Conservation (phyloP, 2,113 vertebrate genomes). For the Takifugu flavidus region DNA sequence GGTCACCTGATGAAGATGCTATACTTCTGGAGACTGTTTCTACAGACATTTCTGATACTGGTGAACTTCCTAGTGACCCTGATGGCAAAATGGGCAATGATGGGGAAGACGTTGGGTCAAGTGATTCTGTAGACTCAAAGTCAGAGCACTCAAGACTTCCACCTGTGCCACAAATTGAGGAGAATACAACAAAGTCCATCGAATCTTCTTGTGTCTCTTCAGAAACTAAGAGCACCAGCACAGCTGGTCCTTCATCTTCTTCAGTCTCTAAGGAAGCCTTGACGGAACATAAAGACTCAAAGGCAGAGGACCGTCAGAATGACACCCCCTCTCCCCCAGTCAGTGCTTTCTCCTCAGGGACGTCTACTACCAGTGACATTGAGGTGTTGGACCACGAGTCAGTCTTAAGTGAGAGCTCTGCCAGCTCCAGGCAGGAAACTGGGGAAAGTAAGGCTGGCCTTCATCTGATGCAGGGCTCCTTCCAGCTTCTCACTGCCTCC, state of each 20-base stretch:
- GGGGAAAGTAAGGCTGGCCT: slow-evolving; percentile 87
- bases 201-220: slow-evolving; percentile 22
- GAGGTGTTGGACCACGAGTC: slow-evolving; percentile 98
- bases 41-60: slow-evolving; percentile 16
- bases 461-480: slow-evolving; percentile 95
- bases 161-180: slow-evolving; percentile 18
- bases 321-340: slow-evolving; percentile 95
- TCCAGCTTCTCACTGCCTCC: slow-evolving; percentile 94
- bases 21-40: slow-evolving; percentile 49
- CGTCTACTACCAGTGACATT: slow-evolving; percentile 97
- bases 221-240: slow-evolving; percentile 35
- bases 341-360: slow-evolving; percentile 96
- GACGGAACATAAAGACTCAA: slow-evolving; percentile 84
- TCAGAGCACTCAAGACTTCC: slow-evolving; percentile 23
- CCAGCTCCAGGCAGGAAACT: slow-evolving; percentile 90
- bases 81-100: slow-evolving; percentile 18
- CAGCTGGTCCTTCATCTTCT: slow-evolving; percentile 57
- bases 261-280: slow-evolving; percentile 74
- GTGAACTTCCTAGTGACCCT: slow-evolving; percentile 28
- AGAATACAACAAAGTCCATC: slow-evolving; percentile 27
- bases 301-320: slow-evolving; percentile 91
- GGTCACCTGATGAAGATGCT: slow-evolving; percentile 28
- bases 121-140: slow-evolving; percentile 28
- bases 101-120: slow-evolving; percentile 15
- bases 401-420: slow-evolving; percentile 96